Evolutionary conservation across 2,113 vertebrate species (phyloP).

Genomic region (Ibidorhyncha struthersii): DNA sequence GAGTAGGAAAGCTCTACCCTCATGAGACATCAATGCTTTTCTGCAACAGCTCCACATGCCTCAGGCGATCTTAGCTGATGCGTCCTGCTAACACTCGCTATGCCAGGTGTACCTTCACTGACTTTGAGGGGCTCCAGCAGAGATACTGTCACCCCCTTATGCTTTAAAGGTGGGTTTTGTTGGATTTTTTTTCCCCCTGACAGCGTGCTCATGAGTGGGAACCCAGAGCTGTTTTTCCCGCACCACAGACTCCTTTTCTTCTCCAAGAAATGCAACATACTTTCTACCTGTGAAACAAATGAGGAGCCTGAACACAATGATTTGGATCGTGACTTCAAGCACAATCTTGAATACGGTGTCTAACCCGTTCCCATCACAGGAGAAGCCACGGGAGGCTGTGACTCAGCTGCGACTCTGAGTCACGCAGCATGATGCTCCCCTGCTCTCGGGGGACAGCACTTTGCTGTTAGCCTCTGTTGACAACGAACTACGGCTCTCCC

Average conservation of each 20-base stretch:
- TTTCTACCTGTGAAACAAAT: neutral
- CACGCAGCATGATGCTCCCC: neutral
- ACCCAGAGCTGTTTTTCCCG: neutral
- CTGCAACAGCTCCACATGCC: neutral
- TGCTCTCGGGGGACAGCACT: neutral
- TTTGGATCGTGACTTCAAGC: neutral
- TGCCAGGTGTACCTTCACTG: neutral
- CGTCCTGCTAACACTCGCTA: fast-evolving
- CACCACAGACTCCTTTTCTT: neutral
- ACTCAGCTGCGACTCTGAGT: neutral
- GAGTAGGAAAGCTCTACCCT: fast-evolving
- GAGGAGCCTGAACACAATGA: neutral
- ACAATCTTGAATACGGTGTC: fast-evolving
- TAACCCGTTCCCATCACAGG: neutral
- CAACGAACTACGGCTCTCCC: fast-evolving
- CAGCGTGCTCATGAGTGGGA: fast-evolving
- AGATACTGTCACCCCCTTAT: neutral
- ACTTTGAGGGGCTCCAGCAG: neutral
- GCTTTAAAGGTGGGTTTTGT: neutral
- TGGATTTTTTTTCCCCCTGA: neutral
- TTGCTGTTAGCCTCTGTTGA: neutral
- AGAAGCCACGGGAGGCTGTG: neutral
- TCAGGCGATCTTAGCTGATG: neutral
- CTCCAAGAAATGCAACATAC: neutral
- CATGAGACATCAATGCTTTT: fast-evolving